Evolutionary conservation across 1,140 invertebrate species (phyloP), one percentile per base, ranked within the genome.

Genomic region (Cherax quadricarinatus): DNA sequence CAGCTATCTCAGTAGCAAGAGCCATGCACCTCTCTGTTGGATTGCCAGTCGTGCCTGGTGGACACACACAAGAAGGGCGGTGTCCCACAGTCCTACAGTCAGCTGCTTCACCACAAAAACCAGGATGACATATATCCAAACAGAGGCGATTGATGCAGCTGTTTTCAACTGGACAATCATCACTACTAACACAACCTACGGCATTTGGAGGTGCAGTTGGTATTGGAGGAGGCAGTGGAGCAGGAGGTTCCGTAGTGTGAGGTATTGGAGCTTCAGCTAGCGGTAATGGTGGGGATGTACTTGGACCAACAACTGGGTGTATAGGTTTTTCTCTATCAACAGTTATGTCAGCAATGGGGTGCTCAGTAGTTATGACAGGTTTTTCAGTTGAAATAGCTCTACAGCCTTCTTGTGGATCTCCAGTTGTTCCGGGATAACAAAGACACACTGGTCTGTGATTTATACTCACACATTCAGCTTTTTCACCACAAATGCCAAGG

Each of bases 361-460:
- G 62, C 18, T 18, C 16, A 6, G n/a, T 14, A 53, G n/a, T n/a
- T n/a, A 89, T 30, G 66, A 62, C 92, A 7, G 85, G n/a, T 60
- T 30, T 93, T 78, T 88, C 81, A 48, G 83, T 92, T 62, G 53
- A 49, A 66, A 66, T 86, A 24, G 81, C 89, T 24, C 16, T 86
- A 70, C 94, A 94, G 18, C 66, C 62, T 48, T 82, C 66, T 51
- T 94, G 89, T 62, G 94, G 94, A 49, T 94, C 85, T 70, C 94
- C 94, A 30, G n/a, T n/a, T n/a, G n/a, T n/a, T n/a, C n/a, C n/a
- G n/a, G n/a, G n/a, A n/a, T n/a, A n/a, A n/a, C n/a, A n/a, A n/a
- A n/a, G n/a, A n/a, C n/a, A n/a, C n/a, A n/a, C n/a, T n/a, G n/a
- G n/a, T n/a, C n/a, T n/a, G n/a, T n/a, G n/a, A n/a, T n/a, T n/a